Conservation (phyloP, 2,113 vertebrate genomes). For the Orthonyx spaldingii region DNA sequence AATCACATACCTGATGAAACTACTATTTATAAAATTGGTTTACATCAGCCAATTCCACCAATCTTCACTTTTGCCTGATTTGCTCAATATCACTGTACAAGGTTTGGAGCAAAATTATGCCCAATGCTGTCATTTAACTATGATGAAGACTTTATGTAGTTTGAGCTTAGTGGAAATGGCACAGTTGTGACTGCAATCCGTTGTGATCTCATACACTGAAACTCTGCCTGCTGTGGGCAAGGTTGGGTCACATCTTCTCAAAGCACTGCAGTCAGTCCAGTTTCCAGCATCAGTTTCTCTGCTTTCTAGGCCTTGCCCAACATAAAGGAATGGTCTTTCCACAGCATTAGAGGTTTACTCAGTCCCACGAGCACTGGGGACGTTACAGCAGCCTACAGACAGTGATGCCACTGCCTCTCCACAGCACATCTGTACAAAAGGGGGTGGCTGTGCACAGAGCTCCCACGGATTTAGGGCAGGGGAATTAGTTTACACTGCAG, state of each 20-base stretch:
- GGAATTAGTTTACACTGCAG: background rate
- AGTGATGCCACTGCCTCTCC: rapidly evolving
- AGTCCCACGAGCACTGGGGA: background rate
- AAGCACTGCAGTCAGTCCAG: background rate
- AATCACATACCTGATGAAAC: background rate
- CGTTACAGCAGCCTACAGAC: background rate
- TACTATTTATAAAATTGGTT: background rate
- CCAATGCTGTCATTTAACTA: background rate
- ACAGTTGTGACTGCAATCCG: background rate
- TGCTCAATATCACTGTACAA: background rate
- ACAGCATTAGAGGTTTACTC: background rate
- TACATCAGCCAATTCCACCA: background rate
- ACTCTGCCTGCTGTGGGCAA: background rate
- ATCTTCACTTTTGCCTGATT: background rate
- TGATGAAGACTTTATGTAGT: background rate
- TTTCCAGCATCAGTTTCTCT: background rate
- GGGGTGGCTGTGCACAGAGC: background rate
- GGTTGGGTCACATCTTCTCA: background rate
- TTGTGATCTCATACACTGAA: background rate
- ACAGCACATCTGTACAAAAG: rapidly evolving
- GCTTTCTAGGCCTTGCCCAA: background rate
- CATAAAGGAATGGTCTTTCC: background rate
- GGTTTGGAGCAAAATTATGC: background rate
- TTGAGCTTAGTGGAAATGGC: background rate
- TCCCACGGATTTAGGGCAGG: background rate